A percentile compares a stretch with the other conserved stretches of the same genome.
phyloP scores from a whole-genome alignment of 2,888 invertebrate species.

The Orchesellides sinensis region DNA sequence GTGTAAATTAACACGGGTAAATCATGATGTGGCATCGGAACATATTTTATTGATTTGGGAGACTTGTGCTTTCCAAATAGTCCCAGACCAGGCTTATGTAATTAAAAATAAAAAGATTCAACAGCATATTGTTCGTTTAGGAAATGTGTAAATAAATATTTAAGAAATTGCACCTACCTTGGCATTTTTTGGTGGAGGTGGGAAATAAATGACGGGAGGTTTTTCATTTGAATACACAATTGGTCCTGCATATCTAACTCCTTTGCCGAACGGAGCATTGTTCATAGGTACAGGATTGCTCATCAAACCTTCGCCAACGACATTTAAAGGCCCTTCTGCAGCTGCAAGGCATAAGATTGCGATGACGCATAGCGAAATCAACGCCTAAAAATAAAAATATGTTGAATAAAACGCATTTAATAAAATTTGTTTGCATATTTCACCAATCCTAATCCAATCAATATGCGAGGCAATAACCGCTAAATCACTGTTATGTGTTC shows the following conservation, averaged over 20 bases:
- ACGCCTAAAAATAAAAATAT: constrained; percentile 55
- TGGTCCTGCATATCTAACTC: constrained; percentile 74
- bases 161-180: constrained; percentile 41
- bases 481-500: too few relatives aligned
- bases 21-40: constrained; percentile 77
- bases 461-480: too few relatives aligned
- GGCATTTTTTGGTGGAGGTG: constrained; percentile 71
- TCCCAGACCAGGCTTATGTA: constrained; percentile 44
- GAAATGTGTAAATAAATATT: neutral
- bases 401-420: neutral
- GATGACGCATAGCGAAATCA: constrained; percentile 59
- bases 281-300: neutral
- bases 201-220: constrained; percentile 74
- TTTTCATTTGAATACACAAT: constrained; percentile 74
- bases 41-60: constrained; percentile 75
- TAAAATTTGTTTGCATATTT: neutral
- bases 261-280: constrained; percentile 53
- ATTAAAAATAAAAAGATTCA: neutral
- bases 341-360: constrained; percentile 42
- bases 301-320: constrained; percentile 39
- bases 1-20: constrained; percentile 77
- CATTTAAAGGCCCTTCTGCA: constrained; percentile 67
- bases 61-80: constrained; percentile 53
- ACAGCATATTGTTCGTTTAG: neutral
- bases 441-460: too few relatives aligned